Evolutionary conservation across 2,113 vertebrate species (phyloP).

Genomic region (Bubo bubo): DNA sequence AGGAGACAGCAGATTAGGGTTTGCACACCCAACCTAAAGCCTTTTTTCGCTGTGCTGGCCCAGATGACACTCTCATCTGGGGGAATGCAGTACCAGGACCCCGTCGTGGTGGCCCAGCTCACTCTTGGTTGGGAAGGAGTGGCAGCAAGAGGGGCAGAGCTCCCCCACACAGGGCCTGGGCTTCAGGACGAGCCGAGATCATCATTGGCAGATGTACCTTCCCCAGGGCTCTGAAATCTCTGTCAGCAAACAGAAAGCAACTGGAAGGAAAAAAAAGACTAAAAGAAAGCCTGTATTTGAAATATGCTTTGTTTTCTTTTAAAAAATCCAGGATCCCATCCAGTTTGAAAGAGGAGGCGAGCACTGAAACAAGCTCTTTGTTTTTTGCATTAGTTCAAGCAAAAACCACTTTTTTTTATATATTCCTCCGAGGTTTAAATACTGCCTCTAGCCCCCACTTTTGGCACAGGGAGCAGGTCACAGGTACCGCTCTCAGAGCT

Average conservation of each 20-base stretch:
- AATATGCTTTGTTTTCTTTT: slow-evolving; percentile 40
- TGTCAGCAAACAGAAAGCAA: slow-evolving; percentile 31
- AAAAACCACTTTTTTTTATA: neutral
- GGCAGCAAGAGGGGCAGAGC: neutral
- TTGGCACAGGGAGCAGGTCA: neutral
- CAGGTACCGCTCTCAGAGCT: neutral
- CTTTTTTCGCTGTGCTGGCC: neutral
- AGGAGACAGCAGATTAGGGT: neutral
- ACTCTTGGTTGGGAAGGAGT: neutral
- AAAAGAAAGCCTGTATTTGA: neutral
- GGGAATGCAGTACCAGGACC: neutral
- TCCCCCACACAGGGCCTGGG: neutral
- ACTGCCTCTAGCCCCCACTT: neutral
- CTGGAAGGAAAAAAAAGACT: neutral
- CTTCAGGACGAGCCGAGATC: neutral
- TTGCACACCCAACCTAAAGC: neutral
- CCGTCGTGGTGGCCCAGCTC: neutral
- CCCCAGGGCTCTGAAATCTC: neutral
- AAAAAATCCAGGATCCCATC: slow-evolving; percentile 18
- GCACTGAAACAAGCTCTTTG: neutral
- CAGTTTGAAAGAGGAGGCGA: neutral
- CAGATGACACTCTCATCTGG: accelerated
- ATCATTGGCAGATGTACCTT: neutral
- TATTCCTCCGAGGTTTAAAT: neutral
- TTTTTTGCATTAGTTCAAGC: slow-evolving; percentile 13